phyloP scores from a whole-genome alignment of 2,888 invertebrate genomes.

The Rhingia campestris region DNA sequence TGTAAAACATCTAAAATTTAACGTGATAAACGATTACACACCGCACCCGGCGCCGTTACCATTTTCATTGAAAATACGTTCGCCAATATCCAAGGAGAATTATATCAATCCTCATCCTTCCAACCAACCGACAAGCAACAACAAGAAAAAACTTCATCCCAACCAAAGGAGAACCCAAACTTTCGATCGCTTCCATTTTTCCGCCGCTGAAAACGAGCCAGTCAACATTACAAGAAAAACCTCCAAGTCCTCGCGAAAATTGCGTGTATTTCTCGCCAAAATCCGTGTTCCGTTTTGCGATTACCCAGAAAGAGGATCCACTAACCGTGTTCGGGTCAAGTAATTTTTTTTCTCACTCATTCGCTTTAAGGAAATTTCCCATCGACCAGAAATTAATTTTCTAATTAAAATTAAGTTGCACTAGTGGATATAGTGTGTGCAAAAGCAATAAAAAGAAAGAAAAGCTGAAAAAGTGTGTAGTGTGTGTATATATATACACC shows the following conservation, averaged over 20 bases:
- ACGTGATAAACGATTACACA: constrained; percentile 19
- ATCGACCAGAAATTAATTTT: constrained; percentile 35
- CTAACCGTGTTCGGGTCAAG: constrained; percentile 12
- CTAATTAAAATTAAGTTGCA: constrained; percentile 50
- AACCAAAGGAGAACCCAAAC: constrained; percentile 23
- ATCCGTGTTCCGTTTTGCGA: neutral
- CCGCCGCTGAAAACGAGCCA: constrained; percentile 49
- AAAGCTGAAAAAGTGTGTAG: constrained; percentile 48
- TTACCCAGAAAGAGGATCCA: neutral
- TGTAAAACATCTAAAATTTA: constrained; percentile 19
- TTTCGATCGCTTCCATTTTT: constrained; percentile 67
- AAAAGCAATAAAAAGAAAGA: constrained; percentile 13
- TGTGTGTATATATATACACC: constrained; percentile 62
- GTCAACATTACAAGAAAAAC: neutral
- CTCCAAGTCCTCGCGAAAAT: constrained; percentile 39
- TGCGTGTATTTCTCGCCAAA: constrained; percentile 37
- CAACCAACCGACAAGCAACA: constrained; percentile 24
- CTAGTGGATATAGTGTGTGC: constrained; percentile 47
- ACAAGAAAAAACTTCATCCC: constrained; percentile 35
- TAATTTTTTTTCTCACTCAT: constrained; percentile 26
- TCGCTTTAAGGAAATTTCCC: constrained; percentile 27
- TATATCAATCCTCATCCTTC: constrained; percentile 25
- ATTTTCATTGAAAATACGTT: constrained; percentile 22
- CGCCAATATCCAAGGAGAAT: constrained; percentile 11
- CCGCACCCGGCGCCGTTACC: constrained; percentile 12